Evolutionary conservation across 2,797 vertebrate genomes (phyloP).

Genomic region (Cyclopterus lumpus): DNA sequence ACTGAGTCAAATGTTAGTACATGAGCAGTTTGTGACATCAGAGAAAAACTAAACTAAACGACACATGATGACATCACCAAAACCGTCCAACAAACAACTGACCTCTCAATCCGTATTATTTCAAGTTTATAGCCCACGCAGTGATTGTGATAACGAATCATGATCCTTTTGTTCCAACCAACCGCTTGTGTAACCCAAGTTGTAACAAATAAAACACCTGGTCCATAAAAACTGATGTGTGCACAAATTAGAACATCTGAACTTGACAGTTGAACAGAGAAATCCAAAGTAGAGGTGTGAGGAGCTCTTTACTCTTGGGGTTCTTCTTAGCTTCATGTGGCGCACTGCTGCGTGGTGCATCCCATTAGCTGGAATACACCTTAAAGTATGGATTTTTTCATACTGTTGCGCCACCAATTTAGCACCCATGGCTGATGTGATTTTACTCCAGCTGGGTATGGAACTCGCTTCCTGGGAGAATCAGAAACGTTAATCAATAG

Average conservation of each 20-base stretch:
- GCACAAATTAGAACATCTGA: not conserved
- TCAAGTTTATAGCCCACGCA: not conserved
- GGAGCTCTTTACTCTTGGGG: not conserved
- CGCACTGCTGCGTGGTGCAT: conserved; percentile 36
- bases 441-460: conserved; percentile 62
- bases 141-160: not conserved
- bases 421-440: conserved; percentile 61
- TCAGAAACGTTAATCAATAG: conserved; percentile 73
- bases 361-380: conserved; percentile 46
- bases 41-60: not conserved
- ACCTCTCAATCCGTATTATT: not conserved
- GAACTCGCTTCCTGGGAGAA: conserved; percentile 58
- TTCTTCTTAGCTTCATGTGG: conserved; percentile 30
- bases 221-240: not conserved
- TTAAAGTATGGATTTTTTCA: conserved; percentile 70
- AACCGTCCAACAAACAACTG: not conserved
- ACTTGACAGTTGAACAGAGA: conserved; percentile 16
- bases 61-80: not conserved
- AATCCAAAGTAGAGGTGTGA: not conserved
- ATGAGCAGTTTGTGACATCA: not conserved
- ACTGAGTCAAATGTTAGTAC: not conserved
- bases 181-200: not conserved
- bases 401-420: conserved; percentile 57
- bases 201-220: not conserved
- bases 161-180: not conserved